Conservation (phyloP, 2,797 vertebrate genomes). For the Platalea minor region DNA sequence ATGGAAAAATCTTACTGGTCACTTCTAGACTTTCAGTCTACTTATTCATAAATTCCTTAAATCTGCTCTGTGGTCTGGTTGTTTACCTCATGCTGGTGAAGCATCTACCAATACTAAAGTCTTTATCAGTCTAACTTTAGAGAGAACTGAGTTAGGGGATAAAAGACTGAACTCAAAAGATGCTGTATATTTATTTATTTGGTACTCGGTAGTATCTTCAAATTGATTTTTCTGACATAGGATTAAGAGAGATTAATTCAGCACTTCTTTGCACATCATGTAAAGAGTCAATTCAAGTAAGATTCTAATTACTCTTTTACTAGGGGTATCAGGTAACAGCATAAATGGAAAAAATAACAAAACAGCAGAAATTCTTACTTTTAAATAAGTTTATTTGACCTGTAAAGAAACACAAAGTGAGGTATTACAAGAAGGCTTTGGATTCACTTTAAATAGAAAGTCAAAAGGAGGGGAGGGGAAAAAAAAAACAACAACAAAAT, state of each 20-base stretch:
- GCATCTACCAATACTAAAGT: neutral
- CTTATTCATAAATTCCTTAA: neutral
- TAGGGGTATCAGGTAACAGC: neutral
- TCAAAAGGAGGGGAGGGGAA: neutral
- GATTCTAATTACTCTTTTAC: neutral
- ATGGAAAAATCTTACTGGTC: neutral
- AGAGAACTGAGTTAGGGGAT: neutral
- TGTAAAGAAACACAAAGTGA: neutral
- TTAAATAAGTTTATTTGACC: neutral
- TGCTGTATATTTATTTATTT: neutral
- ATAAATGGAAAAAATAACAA: neutral
- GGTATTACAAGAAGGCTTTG: neutral
- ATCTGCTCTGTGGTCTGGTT: neutral
- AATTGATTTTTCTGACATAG: neutral
- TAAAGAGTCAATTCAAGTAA: neutral
- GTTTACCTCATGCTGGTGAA: neutral
- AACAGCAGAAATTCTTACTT: neutral
- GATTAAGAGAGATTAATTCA: neutral
- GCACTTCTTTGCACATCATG: neutral
- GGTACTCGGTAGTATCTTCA: neutral
- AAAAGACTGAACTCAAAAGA: neutral
- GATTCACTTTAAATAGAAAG: neutral
- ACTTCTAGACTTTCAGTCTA: neutral
- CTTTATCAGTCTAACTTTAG: neutral
- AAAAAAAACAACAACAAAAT: no score